Evolutionary conservation across 2,888 invertebrate species (phyloP), one percentile per base, ranked within the genome.

Genomic region (Caenorhabditis afra): DNA sequence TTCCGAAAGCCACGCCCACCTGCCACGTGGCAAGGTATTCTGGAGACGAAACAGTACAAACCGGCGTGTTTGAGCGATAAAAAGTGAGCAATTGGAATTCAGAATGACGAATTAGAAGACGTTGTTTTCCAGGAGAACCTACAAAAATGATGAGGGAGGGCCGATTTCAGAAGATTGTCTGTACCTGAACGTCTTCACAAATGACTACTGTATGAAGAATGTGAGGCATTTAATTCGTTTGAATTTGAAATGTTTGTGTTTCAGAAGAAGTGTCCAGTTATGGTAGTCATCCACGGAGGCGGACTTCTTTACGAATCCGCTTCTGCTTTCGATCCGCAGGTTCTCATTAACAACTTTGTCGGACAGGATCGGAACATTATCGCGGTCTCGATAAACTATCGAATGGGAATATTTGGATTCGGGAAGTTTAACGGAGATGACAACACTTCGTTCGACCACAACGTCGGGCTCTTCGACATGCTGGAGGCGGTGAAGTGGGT

Each of bases 1-100:
- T 71, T 71, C 41, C 18, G 57, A 35, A 64, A 64, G 49, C 71
- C 71, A 20, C 44, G 45, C n/a, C 52, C 61, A n/a, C 50, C 18
- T 7, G 11, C 49, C 12, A 35, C 47, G 11, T 82, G 80, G 82
- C 23, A 57, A 7, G 78, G 71, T 4, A 37, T 68, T 5, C 45
- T 78, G 22, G 75, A 81, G 44, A 71, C 81, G n/a, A 76, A 76
- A 18, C 47, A 62, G n/a, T 81, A 81, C 49, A 66, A 67, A n/a
- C 37, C 68, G 18, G 83, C 81, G 10, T 84, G 82, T 73, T 49
- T 75, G 74, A 77, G 77, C 11, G 66, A 80, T 77, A 20, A 64
- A 39, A 64, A 16, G 62, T 47, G 29, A 29, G 29, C 4, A 29
- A 29, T 5, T 29, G 29, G 29, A 29, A 29, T 29, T n/a, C n/a